Base-by-base conservation (phyloP, 2,113 vertebrate genomes). In the Vidua chalybeata region DNA sequence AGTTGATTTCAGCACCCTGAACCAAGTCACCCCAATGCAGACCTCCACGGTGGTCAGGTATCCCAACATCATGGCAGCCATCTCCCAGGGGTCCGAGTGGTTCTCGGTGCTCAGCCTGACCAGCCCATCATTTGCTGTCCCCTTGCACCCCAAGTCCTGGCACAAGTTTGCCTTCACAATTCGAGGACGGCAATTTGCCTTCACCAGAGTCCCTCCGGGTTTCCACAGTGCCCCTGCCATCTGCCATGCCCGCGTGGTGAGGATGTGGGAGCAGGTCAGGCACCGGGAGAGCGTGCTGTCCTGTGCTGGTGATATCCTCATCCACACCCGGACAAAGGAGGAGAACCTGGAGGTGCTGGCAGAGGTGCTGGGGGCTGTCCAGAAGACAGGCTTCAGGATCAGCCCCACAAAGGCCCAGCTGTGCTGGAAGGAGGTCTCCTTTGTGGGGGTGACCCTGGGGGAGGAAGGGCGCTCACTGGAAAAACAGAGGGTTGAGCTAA, bases 351-450 rank as follows among this genome's bases (percentile, higher is more conserved):
- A 93, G 87, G 95, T 90, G 27, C 87, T 96, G 84, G 94, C 73
- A 0, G 93, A 96, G 46, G 94, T 97, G 21, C 87, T 96, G 67
- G 54, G 74, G 28, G 81, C 78, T 45, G 26, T 97, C 62, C 93
- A 95, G 54, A 96, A 93, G 77, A 94, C 51, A 0, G 96, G 95
- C 18, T 96, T 97, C 59, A 96, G 17, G 54, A 62, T 96, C 67
- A 97, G 39, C 49, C 95, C 96, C 56, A 96, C 67, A 1, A 96
- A 96, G 63, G 95, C 95, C 41, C 95, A 97, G 58, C 89, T 97
- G 35, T 97, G 96, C 77, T 96, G 95, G 96, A 97, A 94, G 48
- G 96, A 97, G 80, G 96, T 97, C 4, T 96, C 96, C 18, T 97
- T 93, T 45, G 18, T 92, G n/a, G 96, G 96, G 24, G 84, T 97